Evolutionary conservation across 37 sponge, comb jelly and placozoan genomes (phyloP), one percentile per base, ranked within the genome.

Genomic region (Ephydatia muelleri): DNA sequence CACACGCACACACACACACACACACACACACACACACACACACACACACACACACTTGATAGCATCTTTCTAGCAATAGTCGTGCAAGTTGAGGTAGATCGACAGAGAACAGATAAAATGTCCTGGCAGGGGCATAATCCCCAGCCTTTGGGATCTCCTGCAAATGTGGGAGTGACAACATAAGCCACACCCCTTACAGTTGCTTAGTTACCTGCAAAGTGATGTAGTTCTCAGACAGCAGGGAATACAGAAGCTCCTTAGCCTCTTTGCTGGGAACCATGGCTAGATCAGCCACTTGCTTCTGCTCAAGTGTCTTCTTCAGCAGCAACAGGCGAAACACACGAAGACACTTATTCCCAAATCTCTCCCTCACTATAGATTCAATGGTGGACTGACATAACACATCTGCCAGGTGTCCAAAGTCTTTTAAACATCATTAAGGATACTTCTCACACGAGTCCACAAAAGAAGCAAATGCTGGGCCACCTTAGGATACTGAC

Each of bases 261-360:
- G 94, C 95, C 36, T 97, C 96, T 65, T 95, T 94, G 68, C 88
- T 87, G 0, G 98, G 98, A 8, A 97, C 76, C 87, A 97, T 88
- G 64, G 98, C 98, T 85, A 95, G 68, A 65, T 97, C 98, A 35
- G 93, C 84, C 22, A 95, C 93, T 69, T 95, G 96, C 72, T 93
- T 90, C 86, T 95, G 94, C 72, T 95, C 96, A 21, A 95, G 78
- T 66, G 84, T 70, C 75, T 82, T 84, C 96, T 93, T 95, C 65
- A 87, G 2, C 22, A 90, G 48, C 11, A 95, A 78, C 39, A 95
- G 86, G 0, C 96, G 81, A 48, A 95, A 95, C 28, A 95, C 71
- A 12, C 96, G 87, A 31, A 87, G 83, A 34, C 79, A 65, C 86
- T 91, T 91, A 19, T 88, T 80, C 0, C 91, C 91, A 91, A 95